Conservation (phyloP, 1,140 invertebrate genomes). For the Sminthurinus signatus region DNA sequence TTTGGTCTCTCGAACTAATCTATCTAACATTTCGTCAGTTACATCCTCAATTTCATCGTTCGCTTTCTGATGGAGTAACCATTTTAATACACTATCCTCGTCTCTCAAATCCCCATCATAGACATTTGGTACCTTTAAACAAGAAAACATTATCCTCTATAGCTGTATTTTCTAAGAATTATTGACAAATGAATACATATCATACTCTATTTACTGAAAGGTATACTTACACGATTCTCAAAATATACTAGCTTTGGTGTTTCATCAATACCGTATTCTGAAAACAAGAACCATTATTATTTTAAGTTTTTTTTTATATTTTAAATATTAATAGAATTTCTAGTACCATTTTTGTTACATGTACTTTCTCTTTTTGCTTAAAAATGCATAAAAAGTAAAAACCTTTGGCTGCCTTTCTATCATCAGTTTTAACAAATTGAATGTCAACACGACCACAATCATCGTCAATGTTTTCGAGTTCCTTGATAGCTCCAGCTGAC, state of each 20-base stretch:
- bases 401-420: conserved; percentile 63
- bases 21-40: conserved; percentile 87
- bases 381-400: too few relatives aligned
- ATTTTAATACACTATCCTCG: conserved; percentile 83
- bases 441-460: conserved; percentile 61
- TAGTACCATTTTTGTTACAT: too few relatives aligned
- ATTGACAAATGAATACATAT: too few relatives aligned
- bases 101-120: conserved; percentile 87
- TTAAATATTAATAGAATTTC: too few relatives aligned
- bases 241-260: conserved; percentile 84
- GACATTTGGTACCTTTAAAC: conserved; percentile 81
- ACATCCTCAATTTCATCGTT: conserved; percentile 89
- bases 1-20: conserved; percentile 78
- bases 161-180: too few relatives aligned
- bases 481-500: conserved; percentile 57
- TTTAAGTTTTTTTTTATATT: too few relatives aligned
- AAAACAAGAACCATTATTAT: too few relatives aligned
- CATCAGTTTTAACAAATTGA: conserved; percentile 89
- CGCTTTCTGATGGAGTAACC: conserved; percentile 47
- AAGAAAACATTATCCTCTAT: too few relatives aligned
- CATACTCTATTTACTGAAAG: too few relatives aligned
- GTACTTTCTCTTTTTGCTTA: too few relatives aligned
- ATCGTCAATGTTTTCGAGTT: conserved; percentile 87
- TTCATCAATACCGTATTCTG: conserved; percentile 75
- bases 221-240: too few relatives aligned